phyloP scores from a whole-genome alignment of 2,113 vertebrate species.

The Alosa alosa region DNA sequence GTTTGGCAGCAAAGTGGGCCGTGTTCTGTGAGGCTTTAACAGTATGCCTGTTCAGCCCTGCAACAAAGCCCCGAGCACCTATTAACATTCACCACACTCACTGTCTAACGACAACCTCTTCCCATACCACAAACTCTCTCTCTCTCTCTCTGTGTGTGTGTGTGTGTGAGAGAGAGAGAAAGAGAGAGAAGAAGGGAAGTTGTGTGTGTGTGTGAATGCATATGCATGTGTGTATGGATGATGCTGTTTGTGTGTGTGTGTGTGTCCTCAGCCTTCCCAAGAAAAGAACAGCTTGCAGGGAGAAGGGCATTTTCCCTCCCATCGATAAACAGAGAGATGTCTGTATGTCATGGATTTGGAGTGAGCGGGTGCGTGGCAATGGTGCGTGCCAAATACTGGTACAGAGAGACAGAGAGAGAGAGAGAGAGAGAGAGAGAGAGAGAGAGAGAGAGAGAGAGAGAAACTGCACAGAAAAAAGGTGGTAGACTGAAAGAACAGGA shows the following conservation, averaged over 20 bases:
- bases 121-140: background rate
- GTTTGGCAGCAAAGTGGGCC: background rate
- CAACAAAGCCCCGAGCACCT: background rate
- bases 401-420: conserved; percentile 1
- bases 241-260: background rate
- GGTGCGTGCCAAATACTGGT: conserved; percentile 4
- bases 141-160: no score
- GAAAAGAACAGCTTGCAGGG: background rate
- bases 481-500: background rate
- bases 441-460: conserved; percentile 23
- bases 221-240: background rate
- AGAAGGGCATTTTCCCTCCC: background rate
- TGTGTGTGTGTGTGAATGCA: background rate
- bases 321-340: background rate
- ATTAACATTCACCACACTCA: conserved; percentile 24
- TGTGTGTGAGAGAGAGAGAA: background rate
- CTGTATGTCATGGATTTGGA: background rate
- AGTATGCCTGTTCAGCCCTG: background rate
- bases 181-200: background rate
- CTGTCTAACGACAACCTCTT: background rate
- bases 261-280: background rate
- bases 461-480: background rate
- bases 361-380: background rate
- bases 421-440: background rate
- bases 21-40: background rate